Conservation (phyloP, 2,113 vertebrate genomes). For the Eclectus roratus region DNA sequence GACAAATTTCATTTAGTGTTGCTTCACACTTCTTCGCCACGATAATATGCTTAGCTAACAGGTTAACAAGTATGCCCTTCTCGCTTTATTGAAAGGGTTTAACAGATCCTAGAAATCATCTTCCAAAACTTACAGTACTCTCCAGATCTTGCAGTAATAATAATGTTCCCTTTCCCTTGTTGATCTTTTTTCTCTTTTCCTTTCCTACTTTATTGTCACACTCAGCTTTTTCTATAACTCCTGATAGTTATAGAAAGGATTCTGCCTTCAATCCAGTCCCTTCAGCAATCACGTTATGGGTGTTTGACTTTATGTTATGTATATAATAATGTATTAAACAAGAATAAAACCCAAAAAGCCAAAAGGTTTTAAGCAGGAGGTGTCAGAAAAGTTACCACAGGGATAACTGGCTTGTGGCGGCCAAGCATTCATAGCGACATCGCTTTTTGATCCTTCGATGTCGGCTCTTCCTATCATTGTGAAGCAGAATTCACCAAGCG, state of each 20-base stretch:
- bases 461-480: too few species aligned
- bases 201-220: not conserved
- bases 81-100: not conserved
- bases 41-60: not conserved
- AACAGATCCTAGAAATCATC: not conserved
- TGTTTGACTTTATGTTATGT: not conserved
- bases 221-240: not conserved
- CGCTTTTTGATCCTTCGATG: too few species aligned
- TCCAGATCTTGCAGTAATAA: not conserved
- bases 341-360: too few species aligned
- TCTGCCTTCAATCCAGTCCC: not conserved
- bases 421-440: too few species aligned
- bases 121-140: not conserved
- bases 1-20: constrained; percentile 3
- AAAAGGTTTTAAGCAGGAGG: too few species aligned
- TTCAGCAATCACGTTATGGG: not conserved
- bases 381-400: too few species aligned
- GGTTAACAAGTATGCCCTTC: not conserved
- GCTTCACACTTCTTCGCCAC: not conserved
- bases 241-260: not conserved
- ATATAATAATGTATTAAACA: not conserved
- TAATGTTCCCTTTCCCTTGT: not conserved
- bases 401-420: too few species aligned
- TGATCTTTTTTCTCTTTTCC: not conserved
- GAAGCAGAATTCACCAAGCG: too few species aligned